Base-by-base conservation (phyloP, 2,888 invertebrate species). In the Epistrophella euchroma region DNA sequence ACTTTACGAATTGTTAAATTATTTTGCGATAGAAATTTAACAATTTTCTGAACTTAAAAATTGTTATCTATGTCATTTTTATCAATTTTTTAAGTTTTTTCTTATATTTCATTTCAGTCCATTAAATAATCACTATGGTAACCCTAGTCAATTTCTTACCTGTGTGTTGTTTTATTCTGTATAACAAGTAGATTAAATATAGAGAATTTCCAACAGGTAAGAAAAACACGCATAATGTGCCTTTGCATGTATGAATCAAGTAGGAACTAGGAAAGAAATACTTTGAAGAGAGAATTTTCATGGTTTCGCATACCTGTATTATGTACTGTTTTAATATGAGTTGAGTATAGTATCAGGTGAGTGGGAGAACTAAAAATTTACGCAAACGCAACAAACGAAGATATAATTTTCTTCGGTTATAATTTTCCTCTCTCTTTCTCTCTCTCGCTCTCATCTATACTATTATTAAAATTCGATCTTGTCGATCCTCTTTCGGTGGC, bases 401-500 rank as follows among this genome's bases (percentile, higher is more conserved):
- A 37, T 37, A 60, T 37, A 60, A 60, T 60, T 60, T 60, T 60
- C 60, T 58, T 58, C 6, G 35, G 35, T 58, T 58, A 35, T 58
- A 25, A 50, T 35, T 35, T 28, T 58, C 11, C 17, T 35, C 17
- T 37, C 25, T 35, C 28, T 58, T 15, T 60, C 37, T 15, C 58
- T 58, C 17, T 35, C 35, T 58, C 17, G 13, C 35, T 35, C 58
- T 22, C 82, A 78, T 70, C 58, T 32, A 82, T 52, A 71, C 73
- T 11, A 77, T 19, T 37, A 43, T 45, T 52, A n/a, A 56, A 43
- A 25, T 35, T 56, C 9, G 82, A 82, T 86, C 74, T 74, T 71
- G 82, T 77, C 73, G 81, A 74, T 86, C 81, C 82, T 86, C 86
- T 82, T 86, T 71, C 82, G 37, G 82, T 86, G 28, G 35, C 82